These are phyloP conservation scores for Sarcophaga bullata DNA, from an alignment of 1,140 invertebrate genomes.

Conservation along the genomic window DNA sequence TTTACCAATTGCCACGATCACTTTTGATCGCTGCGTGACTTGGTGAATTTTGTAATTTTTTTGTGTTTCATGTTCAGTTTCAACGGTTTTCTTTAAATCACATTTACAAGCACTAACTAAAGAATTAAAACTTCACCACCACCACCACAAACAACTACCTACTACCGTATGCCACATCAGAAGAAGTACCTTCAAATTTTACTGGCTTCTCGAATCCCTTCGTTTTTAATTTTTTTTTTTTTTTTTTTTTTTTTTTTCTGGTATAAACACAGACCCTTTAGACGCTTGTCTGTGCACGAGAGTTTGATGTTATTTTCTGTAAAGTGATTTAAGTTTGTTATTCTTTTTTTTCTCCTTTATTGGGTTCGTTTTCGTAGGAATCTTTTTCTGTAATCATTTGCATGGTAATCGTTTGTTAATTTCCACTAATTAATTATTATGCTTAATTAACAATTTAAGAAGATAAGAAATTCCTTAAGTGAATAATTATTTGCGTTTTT, in stretches of 20 bases:
- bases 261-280: no score
- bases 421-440: conserved; percentile 14
- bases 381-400: not conserved
- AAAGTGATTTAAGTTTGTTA: not conserved
- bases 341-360: not conserved
- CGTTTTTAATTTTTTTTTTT: not conserved
- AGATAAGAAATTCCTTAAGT: conserved; percentile 10
- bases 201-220: not conserved
- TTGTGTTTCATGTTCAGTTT: not conserved
- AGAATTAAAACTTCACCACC: not conserved
- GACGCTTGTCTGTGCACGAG: not conserved
- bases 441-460: not conserved
- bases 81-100: not conserved
- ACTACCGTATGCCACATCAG: not conserved
- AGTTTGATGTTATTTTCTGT: not conserved
- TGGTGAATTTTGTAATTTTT: conserved; percentile 6
- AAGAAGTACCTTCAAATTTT: not conserved
- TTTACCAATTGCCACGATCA: no score
- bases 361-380: not conserved
- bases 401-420: conserved; percentile 24
- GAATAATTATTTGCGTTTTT: not conserved
- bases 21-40: conserved; percentile 1
- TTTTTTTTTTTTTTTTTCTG: not conserved
- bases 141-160: not conserved
- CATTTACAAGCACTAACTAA: not conserved